Conservation (phyloP, 2,888 invertebrate species). For the Polylopha cassiicola region DNA sequence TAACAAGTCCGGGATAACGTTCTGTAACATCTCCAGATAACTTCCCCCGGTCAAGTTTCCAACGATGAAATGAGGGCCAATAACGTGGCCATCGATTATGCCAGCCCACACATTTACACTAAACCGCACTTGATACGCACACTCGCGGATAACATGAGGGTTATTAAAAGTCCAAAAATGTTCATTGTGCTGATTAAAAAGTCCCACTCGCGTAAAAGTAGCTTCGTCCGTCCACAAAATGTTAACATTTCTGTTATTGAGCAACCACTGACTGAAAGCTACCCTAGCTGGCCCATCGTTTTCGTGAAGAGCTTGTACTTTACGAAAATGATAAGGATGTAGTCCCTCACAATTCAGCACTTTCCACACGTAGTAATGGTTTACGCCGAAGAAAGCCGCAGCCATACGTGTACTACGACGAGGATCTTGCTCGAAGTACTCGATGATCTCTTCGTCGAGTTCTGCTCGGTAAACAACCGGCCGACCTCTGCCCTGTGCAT, state of each 20-base stretch:
- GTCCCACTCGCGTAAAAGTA: slow-evolving; percentile 4
- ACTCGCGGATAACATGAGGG: too few species aligned
- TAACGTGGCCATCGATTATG: too few species aligned
- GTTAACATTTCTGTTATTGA: slow-evolving; percentile 1
- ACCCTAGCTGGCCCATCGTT: neutral
- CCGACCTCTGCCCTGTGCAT: too few species aligned
- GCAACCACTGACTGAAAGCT: slow-evolving; percentile 2
- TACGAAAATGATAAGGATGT: slow-evolving; percentile 7
- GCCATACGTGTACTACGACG: slow-evolving; percentile 7
- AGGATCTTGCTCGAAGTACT: slow-evolving; percentile 6
- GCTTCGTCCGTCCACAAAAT: slow-evolving; percentile 12
- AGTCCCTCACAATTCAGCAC: slow-evolving; percentile 3
- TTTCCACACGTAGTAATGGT: slow-evolving; percentile 10
- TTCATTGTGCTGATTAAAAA: slow-evolving; percentile 5
- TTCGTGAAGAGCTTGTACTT: neutral
- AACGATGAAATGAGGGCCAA: slow-evolving; percentile 1
- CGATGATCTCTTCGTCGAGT: slow-evolving; percentile 7
- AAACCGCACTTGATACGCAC: too few species aligned
- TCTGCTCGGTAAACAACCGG: neutral
- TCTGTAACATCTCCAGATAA: slow-evolving; percentile 1
- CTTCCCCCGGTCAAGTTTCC: too few species aligned
- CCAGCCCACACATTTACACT: too few species aligned
- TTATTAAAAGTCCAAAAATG: slow-evolving; percentile 6
- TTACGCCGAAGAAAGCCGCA: slow-evolving; percentile 8
- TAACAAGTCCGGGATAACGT: slow-evolving; percentile 1